Base-by-base conservation (phyloP, 2,888 invertebrate genomes). In the Oegoconia quadripuncta region DNA sequence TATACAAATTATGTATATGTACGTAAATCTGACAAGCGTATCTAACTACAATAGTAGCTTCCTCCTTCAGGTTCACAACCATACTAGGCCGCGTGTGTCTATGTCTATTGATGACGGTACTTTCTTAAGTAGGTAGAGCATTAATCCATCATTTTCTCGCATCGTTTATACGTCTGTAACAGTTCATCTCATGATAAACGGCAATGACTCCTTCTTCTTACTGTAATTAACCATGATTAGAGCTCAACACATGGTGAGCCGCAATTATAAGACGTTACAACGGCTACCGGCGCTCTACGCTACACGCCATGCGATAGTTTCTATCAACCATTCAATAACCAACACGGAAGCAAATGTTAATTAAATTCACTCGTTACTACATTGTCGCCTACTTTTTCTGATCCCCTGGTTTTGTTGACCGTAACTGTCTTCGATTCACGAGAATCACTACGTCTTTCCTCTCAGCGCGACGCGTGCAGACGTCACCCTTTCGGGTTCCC, bases 171-270 rank as follows among this genome's bases (percentile, higher is more conserved):
- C 68, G 66, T 74, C 63, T 74, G 81, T 82, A 86, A 84, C 87
- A 80, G 86, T 86, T 84, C 75, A 79, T 87, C 79, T 82, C 87
- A 86, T 86, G 87, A 78, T 80, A 74, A 80, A 74, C 74, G 57
- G 78, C 86, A 86, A 84, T 86, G 86, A 84, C 75, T 83, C 71
- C 75, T 71, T 72, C 68, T 74, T 69, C 64, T 60, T 39, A 48
- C 74, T 76, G 68, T 86, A 84, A 86, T 86, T 86, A 86, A 80
- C 80, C 73, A 77, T 80, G 83, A 84, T 86, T 84, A 81, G 74
- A 76, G 78, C 78, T 82, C 79, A 81, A 76, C 83, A 84, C 83
- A 82, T 83, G 75, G 75, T 66, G 74, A 71, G 70, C 63, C 42
- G 78, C 79, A 84, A 84, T 84, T 84, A 86, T 73, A 75, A 80